A percentile compares a stretch with the other conserved stretches of the same genome.
Conservation (phyloP, 2,113 vertebrate species). For the Lanius collurio region DNA sequence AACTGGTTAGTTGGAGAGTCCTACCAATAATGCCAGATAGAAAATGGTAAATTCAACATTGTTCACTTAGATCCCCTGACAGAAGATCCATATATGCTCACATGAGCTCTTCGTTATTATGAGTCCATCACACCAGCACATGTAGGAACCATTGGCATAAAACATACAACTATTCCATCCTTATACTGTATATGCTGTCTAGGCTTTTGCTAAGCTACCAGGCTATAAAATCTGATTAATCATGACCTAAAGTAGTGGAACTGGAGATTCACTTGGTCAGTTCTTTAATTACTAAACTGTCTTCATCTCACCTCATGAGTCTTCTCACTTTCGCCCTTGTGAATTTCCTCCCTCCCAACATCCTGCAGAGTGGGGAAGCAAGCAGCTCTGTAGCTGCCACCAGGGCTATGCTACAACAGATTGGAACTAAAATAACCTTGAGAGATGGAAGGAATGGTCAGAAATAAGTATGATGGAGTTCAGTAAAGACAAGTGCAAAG, state of each 20-base stretch:
- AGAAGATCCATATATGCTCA: background rate
- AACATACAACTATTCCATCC: background rate
- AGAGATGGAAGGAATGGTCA: background rate
- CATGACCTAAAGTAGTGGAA: background rate
- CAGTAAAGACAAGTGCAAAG: background rate
- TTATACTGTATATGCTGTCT: background rate
- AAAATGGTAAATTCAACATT: background rate
- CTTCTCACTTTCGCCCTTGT: background rate
- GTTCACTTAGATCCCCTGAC: background rate
- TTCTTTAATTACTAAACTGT: background rate
- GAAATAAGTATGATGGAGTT: background rate
- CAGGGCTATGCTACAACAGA: background rate
- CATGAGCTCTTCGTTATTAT: background rate
- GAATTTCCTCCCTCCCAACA: background rate
- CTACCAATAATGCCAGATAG: background rate
- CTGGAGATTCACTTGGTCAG: background rate
- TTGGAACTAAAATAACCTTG: background rate
- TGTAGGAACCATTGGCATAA: background rate
- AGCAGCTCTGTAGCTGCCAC: background rate
- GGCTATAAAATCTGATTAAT: background rate
- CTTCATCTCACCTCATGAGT: background rate
- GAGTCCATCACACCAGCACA: background rate
- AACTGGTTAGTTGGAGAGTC: background rate
- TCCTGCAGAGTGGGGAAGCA: rapidly evolving
- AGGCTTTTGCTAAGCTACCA: background rate